Evolutionary conservation across 2,113 vertebrate species (phyloP).

Genomic region (Lamprotornis superbus): DNA sequence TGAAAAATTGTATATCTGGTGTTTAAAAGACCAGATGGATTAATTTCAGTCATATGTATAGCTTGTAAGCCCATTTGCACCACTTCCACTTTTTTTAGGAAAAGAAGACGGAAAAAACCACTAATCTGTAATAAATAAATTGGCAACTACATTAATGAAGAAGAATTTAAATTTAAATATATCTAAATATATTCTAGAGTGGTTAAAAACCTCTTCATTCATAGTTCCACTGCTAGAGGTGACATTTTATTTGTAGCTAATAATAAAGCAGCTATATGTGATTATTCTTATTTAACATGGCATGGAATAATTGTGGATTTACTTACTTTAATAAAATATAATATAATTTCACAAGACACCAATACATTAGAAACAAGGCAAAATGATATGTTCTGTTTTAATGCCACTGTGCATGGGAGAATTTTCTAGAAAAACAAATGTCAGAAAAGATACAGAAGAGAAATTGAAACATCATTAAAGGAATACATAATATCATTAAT

Average conservation of each 20-base stretch:
- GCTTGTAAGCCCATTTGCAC: neutral
- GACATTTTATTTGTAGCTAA: neutral
- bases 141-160: neutral
- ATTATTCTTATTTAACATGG: neutral
- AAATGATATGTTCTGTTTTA: accelerated
- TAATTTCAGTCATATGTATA: neutral
- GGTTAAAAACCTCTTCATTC: neutral
- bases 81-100: neutral
- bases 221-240: neutral
- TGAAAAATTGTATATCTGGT: neutral
- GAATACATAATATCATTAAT: neutral
- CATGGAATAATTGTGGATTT: neutral
- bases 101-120: accelerated
- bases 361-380: neutral
- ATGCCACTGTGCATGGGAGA: neutral
- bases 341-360: neutral
- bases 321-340: neutral
- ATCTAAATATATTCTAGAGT: neutral
- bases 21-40: neutral
- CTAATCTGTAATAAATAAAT: neutral
- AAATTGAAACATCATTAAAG: neutral
- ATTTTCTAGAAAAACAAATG: neutral
- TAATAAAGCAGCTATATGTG: neutral
- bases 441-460: neutral
- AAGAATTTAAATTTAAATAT: neutral